Evolutionary conservation across 2,113 vertebrate genomes (phyloP), one percentile per base, ranked within the genome.

Genomic region (Stomatorhinus ivindoensis): DNA sequence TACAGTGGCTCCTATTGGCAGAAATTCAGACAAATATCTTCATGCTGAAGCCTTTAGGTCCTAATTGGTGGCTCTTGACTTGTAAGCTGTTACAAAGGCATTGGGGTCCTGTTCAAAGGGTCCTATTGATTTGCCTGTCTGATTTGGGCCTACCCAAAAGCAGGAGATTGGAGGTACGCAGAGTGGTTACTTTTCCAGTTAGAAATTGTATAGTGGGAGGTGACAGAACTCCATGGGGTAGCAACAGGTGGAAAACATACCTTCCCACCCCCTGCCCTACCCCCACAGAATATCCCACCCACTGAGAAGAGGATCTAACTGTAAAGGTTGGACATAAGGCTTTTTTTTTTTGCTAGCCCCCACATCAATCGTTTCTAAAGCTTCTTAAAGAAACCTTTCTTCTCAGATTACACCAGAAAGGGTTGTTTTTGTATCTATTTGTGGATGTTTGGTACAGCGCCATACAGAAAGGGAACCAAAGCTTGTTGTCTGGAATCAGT

Each of bases 221-320:
- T 89, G 87, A 55, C 89, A 69, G 88, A 92, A 91, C 92, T 92
- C 85, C 92, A 93, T 92, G 88, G 89, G 84, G 89, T n/a, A 92
- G 92, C 89, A 91, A 89, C 92, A 93, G 92, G 91, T 92, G 93
- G 53, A 17, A 35, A 46, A 58, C 87, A 19, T 17, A 65, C 9
- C 51, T 51, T 5, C 44, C 48, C 17, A 0, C 61, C 15, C 27
- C 42, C 44, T n/a, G 7, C 88, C 46, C 24, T 35, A 2, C 27
- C 90, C 73, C 55, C 47, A 90, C 35, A 83, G 17, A 51, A 53
- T 86, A 61, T 3, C 31, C 86, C 89, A 21, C 48, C 39, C 86
- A 88, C 88, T 42, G 31, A 89, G 51, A 69, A 83, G 55, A 65
- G 46, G 21, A 42, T 47, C 69, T 65, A 69, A 84, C n/a, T 5